Evolutionary conservation across 1,140 invertebrate species (phyloP), one percentile per base, ranked within the genome.

Genomic region (Drosophila kepulauana): DNA sequence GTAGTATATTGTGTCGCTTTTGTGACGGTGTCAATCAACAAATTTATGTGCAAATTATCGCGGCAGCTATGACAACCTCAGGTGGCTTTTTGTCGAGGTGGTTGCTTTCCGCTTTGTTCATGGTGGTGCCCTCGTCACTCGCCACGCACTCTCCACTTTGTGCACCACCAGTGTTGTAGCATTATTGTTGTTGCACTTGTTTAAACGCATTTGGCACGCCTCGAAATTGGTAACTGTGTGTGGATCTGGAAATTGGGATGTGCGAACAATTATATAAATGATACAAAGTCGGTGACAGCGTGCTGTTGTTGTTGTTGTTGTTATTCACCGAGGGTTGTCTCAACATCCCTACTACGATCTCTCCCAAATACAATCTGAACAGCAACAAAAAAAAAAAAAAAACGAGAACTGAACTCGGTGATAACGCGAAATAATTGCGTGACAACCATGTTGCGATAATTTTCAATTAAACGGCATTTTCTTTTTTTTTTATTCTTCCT

Each of bases 381-480:
- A 20, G 6, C 35, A 41, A 8, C 8, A n/a, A 13, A 57, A 4
- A n/a, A 30, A 35, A 30, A 56, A 56, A 25, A 15, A 33, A 52
- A 52, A 38, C 35, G 5, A 52, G 16, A 38, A 38, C 48, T 49
- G 48, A 70, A 43, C 10, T 75, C 45, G 81, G 85, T 89, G 85
- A 89, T 89, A 89, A 89, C 85, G 85, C 74, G 85, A 89, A 89
- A 87, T 91, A 91, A 91, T 91, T 91, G 90, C 89, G 89, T 90
- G 84, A 91, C 89, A 91, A 91, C 86, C 90, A 89, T 91, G 86
- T 88, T 82, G 82, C 79, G 90, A 91, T 91, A 91, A 91, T 91
- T 91, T 91, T 91, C 91, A 90, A 91, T 91, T 91, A 91, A 90
- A 91, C 76, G 79, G 69, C 84, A 77, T 84, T 88, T 87, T 87